phyloP scores from a whole-genome alignment of 2,113 vertebrate species.

The Salvelinus fontinalis region DNA sequence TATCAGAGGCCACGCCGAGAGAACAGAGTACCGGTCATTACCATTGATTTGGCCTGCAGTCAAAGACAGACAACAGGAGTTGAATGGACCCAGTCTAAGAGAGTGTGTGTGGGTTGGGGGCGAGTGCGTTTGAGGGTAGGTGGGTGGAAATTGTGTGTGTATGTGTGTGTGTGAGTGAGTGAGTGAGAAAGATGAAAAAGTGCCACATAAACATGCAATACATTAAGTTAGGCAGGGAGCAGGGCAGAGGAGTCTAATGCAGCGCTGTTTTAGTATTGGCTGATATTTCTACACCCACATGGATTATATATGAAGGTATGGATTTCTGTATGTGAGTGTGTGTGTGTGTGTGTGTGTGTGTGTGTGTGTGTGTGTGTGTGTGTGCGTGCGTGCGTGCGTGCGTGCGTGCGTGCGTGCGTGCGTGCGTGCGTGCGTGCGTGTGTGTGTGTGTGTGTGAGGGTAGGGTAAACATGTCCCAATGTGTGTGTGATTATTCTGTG shows the following conservation, averaged over 20 bases:
- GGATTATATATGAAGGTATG: conserved; percentile 70
- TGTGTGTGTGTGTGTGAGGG: conserved; percentile 20
- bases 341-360: conserved; percentile 14
- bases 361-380: conserved; percentile 32
- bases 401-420: too few relatives aligned
- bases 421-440: conserved; percentile 32
- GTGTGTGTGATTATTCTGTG: background rate
- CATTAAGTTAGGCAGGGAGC: conserved; percentile 59
- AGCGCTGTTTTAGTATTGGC: conserved; percentile 36
- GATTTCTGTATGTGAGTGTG: conserved; percentile 50
- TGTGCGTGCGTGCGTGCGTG: background rate
- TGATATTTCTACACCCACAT: conserved; percentile 51
- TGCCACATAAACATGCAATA: conserved; percentile 72
- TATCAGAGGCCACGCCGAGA: conserved; percentile 6
- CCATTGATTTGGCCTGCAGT: background rate
- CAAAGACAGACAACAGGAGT: background rate
- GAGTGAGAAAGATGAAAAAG: conserved; percentile 47
- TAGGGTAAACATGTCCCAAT: too few relatives aligned
- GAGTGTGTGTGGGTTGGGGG: background rate
- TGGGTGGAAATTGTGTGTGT: too few relatives aligned
- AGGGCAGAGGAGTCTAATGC: background rate
- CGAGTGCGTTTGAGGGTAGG: too few relatives aligned
- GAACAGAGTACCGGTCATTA: background rate
- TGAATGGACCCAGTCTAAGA: background rate
- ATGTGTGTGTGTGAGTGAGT: background rate